Conservation (phyloP, 2,113 vertebrate species). For the Corythoichthys haematopterus region DNA sequence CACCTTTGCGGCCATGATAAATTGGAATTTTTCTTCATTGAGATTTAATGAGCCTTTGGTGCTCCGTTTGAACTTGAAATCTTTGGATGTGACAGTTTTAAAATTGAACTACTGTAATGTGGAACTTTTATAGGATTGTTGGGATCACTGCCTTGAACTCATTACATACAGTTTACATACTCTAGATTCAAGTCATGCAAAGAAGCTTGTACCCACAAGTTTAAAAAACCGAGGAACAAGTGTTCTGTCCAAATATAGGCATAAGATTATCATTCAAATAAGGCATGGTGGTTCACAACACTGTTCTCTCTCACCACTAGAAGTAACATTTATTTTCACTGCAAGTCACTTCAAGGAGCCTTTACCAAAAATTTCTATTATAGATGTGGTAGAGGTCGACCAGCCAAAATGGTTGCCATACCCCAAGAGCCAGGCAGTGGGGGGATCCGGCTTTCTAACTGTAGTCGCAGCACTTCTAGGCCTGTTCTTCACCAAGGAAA, state of each 20-base stretch:
- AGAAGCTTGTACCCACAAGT: too few species aligned
- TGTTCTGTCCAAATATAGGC: too few species aligned
- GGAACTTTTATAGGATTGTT: neutral
- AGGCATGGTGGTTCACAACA: too few species aligned
- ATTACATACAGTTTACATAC: too few species aligned
- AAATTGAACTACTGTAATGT: neutral
- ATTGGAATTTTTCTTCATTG: neutral
- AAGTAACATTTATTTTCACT: neutral
- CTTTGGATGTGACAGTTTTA: neutral
- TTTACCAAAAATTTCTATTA: neutral
- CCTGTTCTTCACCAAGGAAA: neutral
- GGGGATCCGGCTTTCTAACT: neutral
- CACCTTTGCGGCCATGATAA: neutral
- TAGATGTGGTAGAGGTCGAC: neutral
- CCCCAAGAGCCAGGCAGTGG: neutral
- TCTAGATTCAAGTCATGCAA: too few species aligned
- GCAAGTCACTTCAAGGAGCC: neutral
- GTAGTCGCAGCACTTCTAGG: neutral
- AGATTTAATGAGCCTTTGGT: too few species aligned
- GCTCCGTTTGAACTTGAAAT: neutral
- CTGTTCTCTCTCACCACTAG: neutral
- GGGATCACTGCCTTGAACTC: too few species aligned
- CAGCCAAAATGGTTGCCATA: neutral
- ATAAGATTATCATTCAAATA: neutral
- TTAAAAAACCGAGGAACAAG: too few species aligned